These are phyloP conservation scores for Capricornis sumatraensis DNA, from an alignment of 2,113 vertebrate species.

Conservation along the genomic window DNA sequence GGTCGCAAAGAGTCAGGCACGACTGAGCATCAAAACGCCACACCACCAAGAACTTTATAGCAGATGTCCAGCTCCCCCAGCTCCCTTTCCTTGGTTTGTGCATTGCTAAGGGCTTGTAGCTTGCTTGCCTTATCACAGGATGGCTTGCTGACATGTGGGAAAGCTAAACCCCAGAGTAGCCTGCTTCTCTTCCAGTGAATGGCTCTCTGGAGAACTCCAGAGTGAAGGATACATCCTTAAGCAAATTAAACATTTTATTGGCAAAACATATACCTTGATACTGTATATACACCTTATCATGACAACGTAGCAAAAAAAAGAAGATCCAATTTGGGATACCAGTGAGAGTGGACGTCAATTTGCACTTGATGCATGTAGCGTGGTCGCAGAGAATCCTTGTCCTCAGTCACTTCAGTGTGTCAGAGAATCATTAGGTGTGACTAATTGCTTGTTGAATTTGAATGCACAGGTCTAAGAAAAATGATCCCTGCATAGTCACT, in stretches of 20 bases:
- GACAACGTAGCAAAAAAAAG: slow-evolving; percentile 4
- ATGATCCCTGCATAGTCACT: neutral
- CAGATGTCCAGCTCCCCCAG: neutral
- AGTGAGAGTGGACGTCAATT: neutral
- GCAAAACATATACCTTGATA: slow-evolving; percentile 39
- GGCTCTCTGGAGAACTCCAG: slow-evolving; percentile 33
- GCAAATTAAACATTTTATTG: slow-evolving; percentile 60
- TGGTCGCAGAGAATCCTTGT: neutral
- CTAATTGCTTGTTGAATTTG: neutral
- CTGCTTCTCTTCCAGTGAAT: neutral
- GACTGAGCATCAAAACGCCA: neutral
- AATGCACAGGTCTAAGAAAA: neutral
- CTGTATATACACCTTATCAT: neutral
- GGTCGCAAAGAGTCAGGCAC: neutral
- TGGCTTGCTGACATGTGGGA: neutral
- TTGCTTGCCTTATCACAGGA: neutral
- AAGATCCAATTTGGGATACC: neutral
- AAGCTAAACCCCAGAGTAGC: neutral
- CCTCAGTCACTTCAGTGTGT: neutral
- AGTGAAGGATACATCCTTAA: slow-evolving; percentile 24
- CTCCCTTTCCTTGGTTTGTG: neutral
- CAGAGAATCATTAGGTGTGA: neutral
- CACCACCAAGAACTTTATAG: neutral
- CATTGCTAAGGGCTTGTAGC: neutral
- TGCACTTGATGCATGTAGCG: neutral